These are phyloP conservation scores for Camelus bactrianus DNA, from an alignment of 2,113 vertebrate species.

Conservation along the genomic window DNA sequence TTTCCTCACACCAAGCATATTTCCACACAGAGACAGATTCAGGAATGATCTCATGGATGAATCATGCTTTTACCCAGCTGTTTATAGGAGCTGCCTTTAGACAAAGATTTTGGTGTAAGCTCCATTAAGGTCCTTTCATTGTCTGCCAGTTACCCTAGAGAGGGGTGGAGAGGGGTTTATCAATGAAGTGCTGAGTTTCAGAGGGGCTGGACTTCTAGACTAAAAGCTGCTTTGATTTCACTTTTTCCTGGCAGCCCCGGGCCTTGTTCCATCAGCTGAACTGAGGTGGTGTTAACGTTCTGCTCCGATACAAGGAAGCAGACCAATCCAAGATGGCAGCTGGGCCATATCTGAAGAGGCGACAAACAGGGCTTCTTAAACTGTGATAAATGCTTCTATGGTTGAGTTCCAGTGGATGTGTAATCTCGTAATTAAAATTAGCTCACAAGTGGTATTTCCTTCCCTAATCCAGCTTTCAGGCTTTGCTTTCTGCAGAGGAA, in stretches of 20 bases:
- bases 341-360: neutral
- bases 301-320: neutral
- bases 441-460: conserved; percentile 56
- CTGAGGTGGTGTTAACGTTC: neutral
- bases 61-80: conserved; percentile 48
- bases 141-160: conserved; percentile 27
- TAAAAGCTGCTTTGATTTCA: conserved; percentile 16
- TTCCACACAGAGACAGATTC: conserved; percentile 46
- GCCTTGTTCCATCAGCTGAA: neutral
- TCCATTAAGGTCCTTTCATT: conserved; percentile 39
- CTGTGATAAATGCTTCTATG: neutral
- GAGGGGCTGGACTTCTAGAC: neutral
- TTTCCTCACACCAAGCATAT: conserved; percentile 67
- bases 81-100: conserved; percentile 66
- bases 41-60: conserved; percentile 73
- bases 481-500: conserved; percentile 66
- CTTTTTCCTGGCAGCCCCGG: neutral
- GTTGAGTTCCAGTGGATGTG: neutral
- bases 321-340: neutral
- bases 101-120: conserved; percentile 67
- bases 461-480: conserved; percentile 70
- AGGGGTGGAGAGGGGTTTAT: neutral
- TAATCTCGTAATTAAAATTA: conserved; percentile 67
- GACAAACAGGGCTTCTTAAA: neutral
- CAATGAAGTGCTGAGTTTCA: conserved; percentile 19